Base-by-base conservation (phyloP, 1,140 invertebrate genomes). In the Atta cephalotes region DNA sequence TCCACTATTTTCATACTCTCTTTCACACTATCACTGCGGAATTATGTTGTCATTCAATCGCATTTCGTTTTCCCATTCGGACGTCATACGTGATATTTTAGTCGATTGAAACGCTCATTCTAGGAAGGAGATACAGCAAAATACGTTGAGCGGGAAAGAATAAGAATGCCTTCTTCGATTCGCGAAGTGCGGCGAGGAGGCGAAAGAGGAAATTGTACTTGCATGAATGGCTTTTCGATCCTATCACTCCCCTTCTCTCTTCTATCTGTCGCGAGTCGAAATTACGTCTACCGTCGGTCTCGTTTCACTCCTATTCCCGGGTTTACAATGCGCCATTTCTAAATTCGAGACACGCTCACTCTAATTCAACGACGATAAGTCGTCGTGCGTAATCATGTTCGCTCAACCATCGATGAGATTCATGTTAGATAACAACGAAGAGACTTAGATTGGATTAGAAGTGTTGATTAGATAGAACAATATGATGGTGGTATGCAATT, bases 211-310 rank as follows among this genome's bases (percentile, higher is more conserved):
- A 71, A 81, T 81, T 81, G 79, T 71, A 45, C 79, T 45, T 58
- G 79, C 65, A 71, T 28, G 79, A 81, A 81, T 39, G 21, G 66
- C 79, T 81, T 81, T 71, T 81, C 65, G 79, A 81, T 81, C 35
- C 21, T 45, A 81, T 70, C 65, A 16, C 71, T 49, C 39, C 35
- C 18, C 51, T 7, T 18, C 25, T 31, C n/a, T 9, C 65, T 71
- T 45, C 10, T 71, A 51, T 58, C 65, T 58, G 31, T 58, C 65
- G 35, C 10, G 51, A 60, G 25, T n/a, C 68, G 31, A 81, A 81
- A 71, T 71, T 71, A 31, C 79, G 35, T 81, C 79, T 81, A 28
- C 14, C 51, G 21, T n/a, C 4, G 35, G 56, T 81, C 31, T 45
- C 51, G 49, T 70, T 78, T 81, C 14, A 31, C 49, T 80, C 28